Conservation (phyloP, 2,888 invertebrate genomes). For the Tubiluchus corallicola region DNA sequence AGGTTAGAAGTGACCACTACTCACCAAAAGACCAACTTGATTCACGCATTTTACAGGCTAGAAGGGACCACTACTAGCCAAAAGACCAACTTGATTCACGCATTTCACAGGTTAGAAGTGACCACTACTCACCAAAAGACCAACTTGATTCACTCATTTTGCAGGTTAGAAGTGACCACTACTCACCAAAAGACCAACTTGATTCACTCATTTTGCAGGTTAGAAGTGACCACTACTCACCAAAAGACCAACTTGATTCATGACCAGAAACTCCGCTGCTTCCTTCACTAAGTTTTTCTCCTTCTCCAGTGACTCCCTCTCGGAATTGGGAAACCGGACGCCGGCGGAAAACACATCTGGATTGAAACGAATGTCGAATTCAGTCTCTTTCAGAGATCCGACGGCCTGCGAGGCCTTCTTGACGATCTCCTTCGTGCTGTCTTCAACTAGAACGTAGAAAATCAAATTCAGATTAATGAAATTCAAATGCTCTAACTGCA, state of each 20-base stretch:
- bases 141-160: conserved; percentile 86
- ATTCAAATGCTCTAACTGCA: too few species aligned
- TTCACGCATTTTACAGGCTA: too few species aligned
- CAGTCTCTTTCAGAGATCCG: conserved; percentile 79
- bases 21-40: too few species aligned
- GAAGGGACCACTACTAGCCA: too few species aligned
- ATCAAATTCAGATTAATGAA: too few species aligned
- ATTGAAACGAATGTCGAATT: conserved; percentile 93
- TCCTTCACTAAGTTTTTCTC: conserved; percentile 81
- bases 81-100: neutral
- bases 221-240: conserved; percentile 41
- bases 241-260: conserved; percentile 83
- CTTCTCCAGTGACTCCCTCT: conserved; percentile 44
- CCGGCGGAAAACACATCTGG: conserved; percentile 94
- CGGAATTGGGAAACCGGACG: conserved; percentile 53
- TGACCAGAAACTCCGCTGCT: conserved; percentile 80
- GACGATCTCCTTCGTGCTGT: conserved; percentile 62
- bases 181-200: neutral
- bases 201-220: conserved; percentile 1
- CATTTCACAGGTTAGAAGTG: conserved; percentile 4
- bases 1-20: too few species aligned
- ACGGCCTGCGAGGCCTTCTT: conserved; percentile 75
- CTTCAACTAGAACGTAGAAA: conserved; percentile 43
- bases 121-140: conserved; percentile 52
- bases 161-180: too few species aligned